phyloP scores from a whole-genome alignment of 2,113 vertebrate genomes.

The Oncorhynchus masou region DNA sequence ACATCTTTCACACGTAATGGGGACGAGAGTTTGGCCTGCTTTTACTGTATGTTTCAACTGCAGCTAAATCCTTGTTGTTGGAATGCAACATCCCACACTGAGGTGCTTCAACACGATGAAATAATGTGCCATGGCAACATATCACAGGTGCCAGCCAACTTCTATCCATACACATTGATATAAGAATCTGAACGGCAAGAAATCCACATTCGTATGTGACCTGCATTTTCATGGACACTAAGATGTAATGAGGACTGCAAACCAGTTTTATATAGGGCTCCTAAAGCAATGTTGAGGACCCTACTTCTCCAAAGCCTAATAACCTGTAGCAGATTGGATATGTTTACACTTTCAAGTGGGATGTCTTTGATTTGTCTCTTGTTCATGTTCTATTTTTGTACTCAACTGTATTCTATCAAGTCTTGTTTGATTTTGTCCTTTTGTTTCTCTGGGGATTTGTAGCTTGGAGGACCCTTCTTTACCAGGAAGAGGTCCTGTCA shows the following conservation, averaged over 20 bases:
- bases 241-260: slow-evolving; percentile 25
- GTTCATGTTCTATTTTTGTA: slow-evolving; percentile 58
- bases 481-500: slow-evolving; percentile 54
- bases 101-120: slow-evolving; percentile 38
- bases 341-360: slow-evolving; percentile 66
- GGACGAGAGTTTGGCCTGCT: background rate
- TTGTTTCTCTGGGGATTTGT: slow-evolving; percentile 46
- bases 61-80: slow-evolving; percentile 27
- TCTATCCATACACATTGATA: background rate
- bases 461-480: slow-evolving; percentile 48
- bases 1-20: slow-evolving; percentile 18
- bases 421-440: slow-evolving; percentile 2
- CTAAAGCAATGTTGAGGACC: background rate
- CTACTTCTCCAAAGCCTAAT: slow-evolving; percentile 30
- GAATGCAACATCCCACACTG: slow-evolving; percentile 6
- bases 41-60: slow-evolving; percentile 28
- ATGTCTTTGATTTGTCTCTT: slow-evolving; percentile 42
- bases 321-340: slow-evolving; percentile 67
- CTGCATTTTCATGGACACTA: slow-evolving; percentile 21
- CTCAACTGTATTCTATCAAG: slow-evolving; percentile 38
- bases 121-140: slow-evolving; percentile 22
- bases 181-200: slow-evolving; percentile 13
- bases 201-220: background rate
- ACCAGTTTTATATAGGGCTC: slow-evolving; percentile 10
- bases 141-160: slow-evolving; percentile 21